phyloP scores from a whole-genome alignment of 2,113 vertebrate genomes.

The Ctenodactylus gundi region DNA sequence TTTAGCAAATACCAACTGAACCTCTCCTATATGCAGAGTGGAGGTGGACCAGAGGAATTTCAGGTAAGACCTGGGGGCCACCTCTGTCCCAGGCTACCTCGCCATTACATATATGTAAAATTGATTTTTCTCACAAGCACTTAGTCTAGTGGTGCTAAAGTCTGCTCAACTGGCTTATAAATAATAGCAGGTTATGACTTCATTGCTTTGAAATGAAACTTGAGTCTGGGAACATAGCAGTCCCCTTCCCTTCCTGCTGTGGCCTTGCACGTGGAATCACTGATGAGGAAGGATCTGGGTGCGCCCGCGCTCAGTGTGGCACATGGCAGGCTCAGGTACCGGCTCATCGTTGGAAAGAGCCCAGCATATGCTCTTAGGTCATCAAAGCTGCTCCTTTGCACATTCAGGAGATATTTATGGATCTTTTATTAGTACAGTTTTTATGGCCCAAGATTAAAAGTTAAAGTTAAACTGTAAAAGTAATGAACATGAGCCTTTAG shows the following conservation, averaged over 20 bases:
- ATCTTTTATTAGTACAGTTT: constrained; percentile 76
- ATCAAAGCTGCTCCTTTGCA: constrained; percentile 40
- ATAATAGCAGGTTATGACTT: not conserved
- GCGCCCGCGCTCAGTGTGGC: accelerated
- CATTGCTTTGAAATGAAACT: not conserved
- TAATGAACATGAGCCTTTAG: constrained; percentile 65
- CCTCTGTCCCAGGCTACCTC: no score
- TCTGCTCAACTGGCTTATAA: not conserved
- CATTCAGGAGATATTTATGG: constrained; percentile 74
- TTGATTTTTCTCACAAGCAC: not conserved
- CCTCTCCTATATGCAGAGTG: not conserved
- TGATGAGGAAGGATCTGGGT: not conserved
- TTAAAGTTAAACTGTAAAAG: constrained; percentile 77
- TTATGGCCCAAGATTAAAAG: constrained; percentile 76
- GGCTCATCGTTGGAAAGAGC: not conserved
- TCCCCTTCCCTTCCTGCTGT: not conserved
- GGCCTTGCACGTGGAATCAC: accelerated
- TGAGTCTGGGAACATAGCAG: not conserved
- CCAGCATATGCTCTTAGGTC: constrained; percentile 43
- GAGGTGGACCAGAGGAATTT: not conserved
- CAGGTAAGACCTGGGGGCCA: not conserved
- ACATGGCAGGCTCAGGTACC: not conserved
- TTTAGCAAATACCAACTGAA: not conserved
- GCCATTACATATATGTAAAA: not conserved
- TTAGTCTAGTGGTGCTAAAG: not conserved